A percentile compares a stretch with the other conserved stretches of the same genome.
phyloP scores from a whole-genome alignment of 2,888 invertebrate genomes.

The Crocallis elinguaria region DNA sequence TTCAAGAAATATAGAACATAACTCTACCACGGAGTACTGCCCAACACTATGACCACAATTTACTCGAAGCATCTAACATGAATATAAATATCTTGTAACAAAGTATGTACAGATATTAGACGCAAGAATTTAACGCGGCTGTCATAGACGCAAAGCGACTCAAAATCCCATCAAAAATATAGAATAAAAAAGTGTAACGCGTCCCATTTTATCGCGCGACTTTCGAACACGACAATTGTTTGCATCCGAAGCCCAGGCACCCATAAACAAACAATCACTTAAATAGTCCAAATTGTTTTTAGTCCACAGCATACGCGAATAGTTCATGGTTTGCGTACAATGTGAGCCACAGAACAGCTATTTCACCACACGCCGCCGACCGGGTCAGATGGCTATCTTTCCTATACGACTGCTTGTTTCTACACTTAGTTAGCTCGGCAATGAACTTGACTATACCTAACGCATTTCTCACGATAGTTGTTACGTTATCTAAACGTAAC shows the following conservation, averaged over 20 bases:
- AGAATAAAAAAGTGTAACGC: too few relatives aligned
- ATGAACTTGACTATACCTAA: slow-evolving; percentile 37
- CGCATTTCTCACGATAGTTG: slow-evolving; percentile 38
- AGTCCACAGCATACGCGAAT: slow-evolving; percentile 47
- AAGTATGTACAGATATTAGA: too few relatives aligned
- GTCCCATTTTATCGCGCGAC: too few relatives aligned
- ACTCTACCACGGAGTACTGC: too few relatives aligned
- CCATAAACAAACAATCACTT: slow-evolving; percentile 11
- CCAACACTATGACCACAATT: too few relatives aligned
- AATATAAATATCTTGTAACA: too few relatives aligned
- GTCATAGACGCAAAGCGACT: too few relatives aligned
- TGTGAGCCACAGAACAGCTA: slow-evolving; percentile 72
- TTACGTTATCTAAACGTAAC: slow-evolving; percentile 32
- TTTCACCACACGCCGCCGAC: slow-evolving; percentile 55
- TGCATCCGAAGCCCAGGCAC: neutral
- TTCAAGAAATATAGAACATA: too few relatives aligned
- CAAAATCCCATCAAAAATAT: too few relatives aligned
- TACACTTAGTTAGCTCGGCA: slow-evolving; percentile 39
- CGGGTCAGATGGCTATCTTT: slow-evolving; percentile 67
- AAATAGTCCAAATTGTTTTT: slow-evolving; percentile 33
- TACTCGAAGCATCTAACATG: too few relatives aligned
- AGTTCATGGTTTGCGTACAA: slow-evolving; percentile 69
- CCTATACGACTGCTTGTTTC: slow-evolving; percentile 30
- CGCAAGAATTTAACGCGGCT: too few relatives aligned
- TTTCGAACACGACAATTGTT: neutral